Evolutionary conservation across 2,797 vertebrate species (phyloP).

Genomic region (Enteromius anoplus): DNA sequence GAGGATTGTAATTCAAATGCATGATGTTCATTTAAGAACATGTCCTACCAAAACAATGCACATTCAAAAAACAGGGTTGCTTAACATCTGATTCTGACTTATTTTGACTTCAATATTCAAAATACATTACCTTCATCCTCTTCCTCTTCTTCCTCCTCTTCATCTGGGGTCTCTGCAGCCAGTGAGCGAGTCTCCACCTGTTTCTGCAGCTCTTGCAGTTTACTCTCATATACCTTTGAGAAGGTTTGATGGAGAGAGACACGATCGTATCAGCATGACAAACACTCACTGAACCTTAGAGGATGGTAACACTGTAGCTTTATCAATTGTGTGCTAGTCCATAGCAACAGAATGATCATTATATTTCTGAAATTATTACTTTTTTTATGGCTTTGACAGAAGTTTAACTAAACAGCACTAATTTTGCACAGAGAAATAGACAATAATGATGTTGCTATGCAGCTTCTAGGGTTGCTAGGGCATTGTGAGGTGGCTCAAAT

Average conservation of each 20-base stretch:
- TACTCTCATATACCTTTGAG: constrained; percentile 96
- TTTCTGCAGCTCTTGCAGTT: constrained; percentile 96
- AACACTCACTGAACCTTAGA: constrained; percentile 21
- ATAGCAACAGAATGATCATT: background rate
- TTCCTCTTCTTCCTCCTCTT: constrained; percentile 92
- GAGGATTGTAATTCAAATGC: background rate
- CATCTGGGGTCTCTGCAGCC: constrained; percentile 92
- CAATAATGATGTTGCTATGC: background rate
- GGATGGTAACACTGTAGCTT: background rate
- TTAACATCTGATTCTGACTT: background rate
- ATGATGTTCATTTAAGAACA: background rate
- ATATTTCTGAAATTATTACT: background rate
- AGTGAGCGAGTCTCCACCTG: constrained; percentile 97
- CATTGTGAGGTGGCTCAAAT: background rate
- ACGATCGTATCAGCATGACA: constrained; percentile 33
- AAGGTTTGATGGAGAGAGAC: constrained; percentile 61
- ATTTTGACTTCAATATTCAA: background rate
- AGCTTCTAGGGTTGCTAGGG: background rate
- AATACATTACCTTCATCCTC: constrained; percentile 77
- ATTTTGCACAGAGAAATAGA: constrained; percentile 16
- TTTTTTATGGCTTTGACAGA: background rate
- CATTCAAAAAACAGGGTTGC: background rate
- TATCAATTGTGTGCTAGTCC: background rate
- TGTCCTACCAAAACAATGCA: background rate
- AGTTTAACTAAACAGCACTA: constrained; percentile 22